Base-by-base conservation (phyloP, 2,113 vertebrate species). In the Psittacula cyanocephala region DNA sequence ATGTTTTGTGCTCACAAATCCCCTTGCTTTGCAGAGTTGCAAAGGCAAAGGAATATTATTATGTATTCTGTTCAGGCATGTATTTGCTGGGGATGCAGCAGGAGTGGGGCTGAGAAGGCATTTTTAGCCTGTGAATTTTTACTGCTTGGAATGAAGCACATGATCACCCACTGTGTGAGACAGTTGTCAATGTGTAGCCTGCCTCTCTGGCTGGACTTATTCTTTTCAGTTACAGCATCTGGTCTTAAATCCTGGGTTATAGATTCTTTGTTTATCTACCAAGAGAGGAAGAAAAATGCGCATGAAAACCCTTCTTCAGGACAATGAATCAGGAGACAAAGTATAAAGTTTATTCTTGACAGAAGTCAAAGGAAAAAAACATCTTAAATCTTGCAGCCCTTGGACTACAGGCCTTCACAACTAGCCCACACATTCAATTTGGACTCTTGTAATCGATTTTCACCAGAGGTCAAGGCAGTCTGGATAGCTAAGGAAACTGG, bases 191-290 rank as follows among this genome's bases (percentile, higher is more conserved):
- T 10, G 17, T 44, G 19, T 50, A 79, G 11, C 16, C 10, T 52
- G n/a, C 16, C 4, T 17, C 3, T 44, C 81, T 41, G 7, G 16
- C 8, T 75, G 25, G 29, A 59, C 53, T 79, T 19, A 12, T 92
- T 92, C 18, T 59, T 75, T 69, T 80, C 57, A 44, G 24, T 68
- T 68, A 43, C 18, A 71, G 8, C 10, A 60, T 44, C 52, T 44
- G 14, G 8, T 88, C 62, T 91, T 76, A 81, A 88, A 82, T 76
- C 70, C 13, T 76, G 29, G 35, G 14, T 76, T 76, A 91, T 43
- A 76, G 64, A 85, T 79, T 95, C n/a, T 70, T 92, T 88, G 35
- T 35, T 93, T 79, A 47, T 91, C 55, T 72, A 27, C 68, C 20
- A 88, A 59, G 10, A 82, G 35, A 68, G 19, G n/a, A 87, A 93